Base-by-base conservation (phyloP, 2,888 invertebrate genomes). In the Harpagoxenus sublaevis region DNA sequence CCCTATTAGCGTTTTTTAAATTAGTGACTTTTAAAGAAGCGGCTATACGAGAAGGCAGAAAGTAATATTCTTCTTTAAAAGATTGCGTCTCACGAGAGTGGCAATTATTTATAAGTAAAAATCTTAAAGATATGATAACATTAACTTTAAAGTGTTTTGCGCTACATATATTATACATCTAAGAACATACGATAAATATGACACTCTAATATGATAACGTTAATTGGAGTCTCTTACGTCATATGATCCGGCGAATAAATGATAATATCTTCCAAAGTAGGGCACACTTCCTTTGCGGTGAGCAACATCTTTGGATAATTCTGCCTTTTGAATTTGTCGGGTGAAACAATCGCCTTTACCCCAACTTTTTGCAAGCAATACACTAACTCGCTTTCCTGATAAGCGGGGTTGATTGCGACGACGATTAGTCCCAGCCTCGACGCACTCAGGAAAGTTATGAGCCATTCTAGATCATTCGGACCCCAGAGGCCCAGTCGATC, bases 401-500 rank as follows among this genome's bases (percentile, higher is more conserved):
- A 98, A 0, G 96, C 96, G 0, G 98, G 97, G 94, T 99, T 98
- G 48, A 98, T 96, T 83, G 97, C 97, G 12, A 98, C 98, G 95
- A 97, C 95, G 45, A 97, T 95, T 2, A 98, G 95, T 0, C 98
- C 98, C 1, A 96, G 96, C 87, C 97, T 96, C 0, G 97, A 96
- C 0, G 97, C 96, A 0, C 97, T 98, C 93, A 97, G 95, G 93
- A 97, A 96, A 0, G 96, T 95, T 0, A 98, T 91, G 85, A 97
- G 96, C 98, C 98, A 99, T 92, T 98, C 97, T 65, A 96, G 94
- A 53, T 96, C 95, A 95, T 98, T 98, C 0, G 98, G 98, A 0
- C 97, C 96, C 97, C 98, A 98, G 35, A 98, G 95, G 0, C 97
- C 98, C 3, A 99, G 93, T 10, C 97, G 95, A 92, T 98, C 98